Percentiles rank a stretch among this genome's conserved stretches.
These are phyloP conservation scores for Tenebrosternarchus preto DNA, from an alignment of 2,113 vertebrate genomes.

Conservation along the genomic window DNA sequence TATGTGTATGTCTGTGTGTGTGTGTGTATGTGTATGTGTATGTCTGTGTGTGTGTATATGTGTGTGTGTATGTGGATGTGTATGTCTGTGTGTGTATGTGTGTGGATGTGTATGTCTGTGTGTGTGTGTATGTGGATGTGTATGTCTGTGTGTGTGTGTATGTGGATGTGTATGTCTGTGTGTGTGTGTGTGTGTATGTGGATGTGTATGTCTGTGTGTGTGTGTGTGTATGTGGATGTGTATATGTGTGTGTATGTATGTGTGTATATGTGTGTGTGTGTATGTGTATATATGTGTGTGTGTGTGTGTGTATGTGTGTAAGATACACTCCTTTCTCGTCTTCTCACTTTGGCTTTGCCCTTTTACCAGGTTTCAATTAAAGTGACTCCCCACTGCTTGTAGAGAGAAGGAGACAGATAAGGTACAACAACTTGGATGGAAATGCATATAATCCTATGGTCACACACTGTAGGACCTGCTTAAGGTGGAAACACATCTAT, in stretches of 20 bases:
- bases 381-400: constrained; percentile 33
- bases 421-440: constrained; percentile 5
- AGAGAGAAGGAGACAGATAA: constrained; percentile 20
- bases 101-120: neutral
- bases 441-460: constrained; percentile 5
- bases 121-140: neutral
- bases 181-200: neutral
- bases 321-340: neutral
- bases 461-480: neutral
- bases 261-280: neutral
- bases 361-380: constrained; percentile 32
- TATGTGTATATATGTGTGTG: neutral
- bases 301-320: neutral
- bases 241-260: constrained; percentile 8
- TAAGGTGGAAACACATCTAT: constrained; percentile 26
- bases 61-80: neutral
- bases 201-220: too few relatives aligned
- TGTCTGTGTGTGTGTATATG: constrained; percentile 12
- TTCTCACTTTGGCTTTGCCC: constrained; percentile 17
- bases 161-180: neutral
- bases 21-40: neutral
- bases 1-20: neutral
- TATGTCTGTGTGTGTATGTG: neutral
- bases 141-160: neutral
- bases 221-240: neutral